Base-by-base conservation (phyloP, 1,140 invertebrate species). In the Copidosoma floridanum region DNA sequence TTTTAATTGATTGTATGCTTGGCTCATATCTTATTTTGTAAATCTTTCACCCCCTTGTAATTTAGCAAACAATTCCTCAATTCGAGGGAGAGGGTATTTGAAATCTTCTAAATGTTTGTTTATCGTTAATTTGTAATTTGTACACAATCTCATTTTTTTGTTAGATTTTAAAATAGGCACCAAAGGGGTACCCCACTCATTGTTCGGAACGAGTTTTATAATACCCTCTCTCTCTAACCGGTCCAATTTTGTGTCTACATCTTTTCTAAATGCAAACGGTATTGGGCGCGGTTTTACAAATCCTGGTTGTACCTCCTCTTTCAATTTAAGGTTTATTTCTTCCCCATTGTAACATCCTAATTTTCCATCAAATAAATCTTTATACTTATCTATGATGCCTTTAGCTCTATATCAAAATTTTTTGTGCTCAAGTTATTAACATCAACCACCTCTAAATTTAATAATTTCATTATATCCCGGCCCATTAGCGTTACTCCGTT, bases 171-270 rank as follows among this genome's bases (percentile, higher is more conserved):
- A 27, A 0, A 84, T 76, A 3, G 77, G 68, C 0, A 85, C 82
- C 7, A 85, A 65, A 0, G 81, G 82, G 5, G 82, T 76, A 8
- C 77, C 81, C 82, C 81, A 85, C 37, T 81, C 73, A 21, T 57
- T 68, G 7, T 57, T 64, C 23, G 53, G 44, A 2, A 64, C 64
- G 26, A 26, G 21, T 12, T 40, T 47, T 26, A 69, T 68, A 0
- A 68, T 54, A 2, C 61, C 65, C n/a, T 35, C 43, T 47, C 64
- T 63, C 37, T 65, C 65, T 16, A 69, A 29, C 26, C 64, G 61
- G 6, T 72, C 63, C 10, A 82, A 57, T 68, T 82, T 72, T 7
- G 67, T 18, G 8, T 80, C 70, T 8, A 82, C 63, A 52, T 72
- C 66, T 16, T 70, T 53, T 62, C 61, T 69, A 4, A 83, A 52